These are phyloP conservation scores for Echinarachnius parma DNA, from an alignment of 53 echinoderm and acorn worm species.

Conservation along the genomic window DNA sequence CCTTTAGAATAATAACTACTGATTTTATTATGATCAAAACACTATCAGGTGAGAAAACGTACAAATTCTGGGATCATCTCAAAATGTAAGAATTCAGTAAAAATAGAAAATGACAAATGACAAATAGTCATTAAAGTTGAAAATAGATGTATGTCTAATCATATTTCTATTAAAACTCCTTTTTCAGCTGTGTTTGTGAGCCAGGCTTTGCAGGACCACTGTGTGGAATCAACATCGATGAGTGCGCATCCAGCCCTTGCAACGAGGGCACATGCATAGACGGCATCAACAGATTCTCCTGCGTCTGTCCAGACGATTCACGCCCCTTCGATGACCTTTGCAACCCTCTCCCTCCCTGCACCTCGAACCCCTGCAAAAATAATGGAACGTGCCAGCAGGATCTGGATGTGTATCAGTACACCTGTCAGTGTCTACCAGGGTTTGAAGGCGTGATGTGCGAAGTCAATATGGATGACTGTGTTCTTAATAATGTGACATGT, in stretches of 20 bases:
- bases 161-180: no score
- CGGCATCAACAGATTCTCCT: constrained; percentile 52
- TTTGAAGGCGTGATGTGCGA: constrained; percentile 57
- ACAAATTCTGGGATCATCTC: no score
- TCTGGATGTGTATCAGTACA: constrained; percentile 13
- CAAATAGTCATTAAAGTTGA: no score
- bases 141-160: background rate
- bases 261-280: constrained; percentile 65
- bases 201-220: constrained; percentile 35
- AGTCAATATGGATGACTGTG: constrained; percentile 60
- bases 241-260: constrained; percentile 57
- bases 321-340: constrained; percentile 39
- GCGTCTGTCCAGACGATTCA: constrained; percentile 25
- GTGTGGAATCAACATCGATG: constrained; percentile 67
- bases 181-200: constrained; percentile 47
- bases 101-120: no score
- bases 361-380: constrained; percentile 50
- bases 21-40: no score
- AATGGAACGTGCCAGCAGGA: constrained; percentile 48
- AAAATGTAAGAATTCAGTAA: no score
- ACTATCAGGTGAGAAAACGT: no score
- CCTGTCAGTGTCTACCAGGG: constrained; percentile 40
- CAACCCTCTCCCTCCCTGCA: constrained; percentile 57
- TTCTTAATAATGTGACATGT: constrained; percentile 29
- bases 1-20: no score